These are phyloP conservation scores for Sylvilagus bachmani DNA, from an alignment of 2,113 vertebrate species.

Conservation along the genomic window DNA sequence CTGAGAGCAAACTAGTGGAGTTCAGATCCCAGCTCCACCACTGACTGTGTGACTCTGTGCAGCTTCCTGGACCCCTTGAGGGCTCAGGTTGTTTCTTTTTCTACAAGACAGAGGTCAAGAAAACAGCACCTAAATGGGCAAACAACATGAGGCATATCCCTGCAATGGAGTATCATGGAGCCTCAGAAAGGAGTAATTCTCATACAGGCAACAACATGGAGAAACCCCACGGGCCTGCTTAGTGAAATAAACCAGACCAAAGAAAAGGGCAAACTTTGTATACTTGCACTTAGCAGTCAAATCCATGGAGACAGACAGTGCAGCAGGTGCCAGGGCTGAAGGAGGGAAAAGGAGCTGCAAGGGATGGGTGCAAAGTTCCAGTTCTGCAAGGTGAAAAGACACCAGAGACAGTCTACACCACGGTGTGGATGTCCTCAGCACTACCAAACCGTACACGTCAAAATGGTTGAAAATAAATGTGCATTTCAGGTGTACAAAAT, in stretches of 20 bases:
- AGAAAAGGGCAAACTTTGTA: background rate
- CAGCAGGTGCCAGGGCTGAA: background rate
- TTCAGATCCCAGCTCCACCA: background rate
- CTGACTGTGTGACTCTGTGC: background rate
- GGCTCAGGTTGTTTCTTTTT: background rate
- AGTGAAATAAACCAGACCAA: background rate
- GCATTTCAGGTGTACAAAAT: background rate
- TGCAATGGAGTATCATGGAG: background rate
- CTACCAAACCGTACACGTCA: background rate
- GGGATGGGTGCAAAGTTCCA: background rate
- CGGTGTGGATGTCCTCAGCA: background rate
- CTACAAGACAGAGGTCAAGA: background rate
- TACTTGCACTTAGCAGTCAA: background rate
- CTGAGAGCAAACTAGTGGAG: background rate
- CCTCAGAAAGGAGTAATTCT: constrained; percentile 29
- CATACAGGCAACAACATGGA: background rate
- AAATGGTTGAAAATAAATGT: background rate
- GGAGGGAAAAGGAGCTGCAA: background rate
- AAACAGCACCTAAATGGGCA: background rate
- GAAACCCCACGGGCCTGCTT: background rate
- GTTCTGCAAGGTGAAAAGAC: background rate
- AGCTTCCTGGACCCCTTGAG: background rate
- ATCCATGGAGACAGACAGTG: background rate
- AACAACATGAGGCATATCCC: background rate
- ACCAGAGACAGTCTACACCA: background rate